phyloP scores from a whole-genome alignment of 2,113 vertebrate species.

The Melanerpes aurifrons region DNA sequence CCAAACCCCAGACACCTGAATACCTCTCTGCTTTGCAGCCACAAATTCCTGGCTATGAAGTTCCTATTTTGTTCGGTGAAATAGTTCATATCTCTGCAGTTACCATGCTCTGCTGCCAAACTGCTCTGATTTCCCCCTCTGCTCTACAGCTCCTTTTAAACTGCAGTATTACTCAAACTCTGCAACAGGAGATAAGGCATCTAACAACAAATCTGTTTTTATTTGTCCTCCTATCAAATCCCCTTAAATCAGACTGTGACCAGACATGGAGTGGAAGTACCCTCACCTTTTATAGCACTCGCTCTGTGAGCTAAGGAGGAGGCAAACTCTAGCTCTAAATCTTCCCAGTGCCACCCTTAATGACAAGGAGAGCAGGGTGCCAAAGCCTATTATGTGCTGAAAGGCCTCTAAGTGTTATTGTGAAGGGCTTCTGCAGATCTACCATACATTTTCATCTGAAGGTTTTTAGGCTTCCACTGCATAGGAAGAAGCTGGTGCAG shows the following conservation, averaged over 20 bases:
- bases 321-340: constrained; percentile 42
- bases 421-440: constrained; percentile 47
- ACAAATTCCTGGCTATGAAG: neutral
- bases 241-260: constrained; percentile 31
- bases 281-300: constrained; percentile 9
- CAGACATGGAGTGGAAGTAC: constrained; percentile 26
- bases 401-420: constrained; percentile 59
- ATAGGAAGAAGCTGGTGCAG: neutral
- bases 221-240: constrained; percentile 49
- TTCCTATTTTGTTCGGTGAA: neutral
- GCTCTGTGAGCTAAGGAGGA: neutral
- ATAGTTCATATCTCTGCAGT: neutral
- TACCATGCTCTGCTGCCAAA: neutral
- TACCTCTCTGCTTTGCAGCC: neutral
- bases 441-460: constrained; percentile 60
- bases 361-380: constrained; percentile 29
- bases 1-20: neutral
- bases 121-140: neutral
- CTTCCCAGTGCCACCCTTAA: constrained; percentile 48
- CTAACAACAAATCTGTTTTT: constrained; percentile 47
- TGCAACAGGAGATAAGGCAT: constrained; percentile 16
- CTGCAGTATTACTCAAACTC: constrained; percentile 49
- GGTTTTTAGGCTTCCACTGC: constrained; percentile 43
- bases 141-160: constrained; percentile 11
- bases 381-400: constrained; percentile 51